A percentile compares a stretch with the other conserved stretches of the same genome.
These are phyloP conservation scores for Poeciliopsis paucimaculata DNA, from an alignment of 2,797 vertebrate genomes.

Conservation along the genomic window DNA sequence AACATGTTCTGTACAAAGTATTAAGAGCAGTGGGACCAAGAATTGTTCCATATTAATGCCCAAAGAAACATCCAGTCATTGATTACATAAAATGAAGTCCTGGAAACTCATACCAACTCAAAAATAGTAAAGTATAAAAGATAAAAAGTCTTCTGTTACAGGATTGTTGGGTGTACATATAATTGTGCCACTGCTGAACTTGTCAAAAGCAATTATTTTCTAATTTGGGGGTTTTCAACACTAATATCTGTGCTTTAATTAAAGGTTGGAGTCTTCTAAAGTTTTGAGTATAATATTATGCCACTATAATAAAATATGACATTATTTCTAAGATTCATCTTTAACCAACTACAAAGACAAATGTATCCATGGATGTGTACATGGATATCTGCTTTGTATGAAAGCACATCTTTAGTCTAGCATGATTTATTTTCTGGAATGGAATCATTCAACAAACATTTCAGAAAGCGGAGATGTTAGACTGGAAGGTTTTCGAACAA, in stretches of 20 bases:
- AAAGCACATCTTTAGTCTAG: neutral
- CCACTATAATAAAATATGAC: neutral
- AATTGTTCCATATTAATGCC: neutral
- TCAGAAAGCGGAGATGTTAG: neutral
- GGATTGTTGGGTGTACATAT: neutral
- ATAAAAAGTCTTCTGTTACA: neutral
- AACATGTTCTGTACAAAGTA: neutral
- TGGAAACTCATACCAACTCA: neutral
- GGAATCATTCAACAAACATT: slow-evolving; percentile 2
- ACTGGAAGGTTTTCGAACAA: neutral
- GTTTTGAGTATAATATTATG: neutral
- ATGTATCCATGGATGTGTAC: neutral
- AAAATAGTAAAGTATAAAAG: neutral
- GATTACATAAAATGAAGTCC: neutral
- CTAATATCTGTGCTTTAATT: neutral
- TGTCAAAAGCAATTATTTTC: neutral
- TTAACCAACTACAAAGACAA: neutral
- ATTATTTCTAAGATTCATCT: neutral
- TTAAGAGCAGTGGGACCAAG: neutral
- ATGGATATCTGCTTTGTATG: neutral
- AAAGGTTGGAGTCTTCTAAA: neutral
- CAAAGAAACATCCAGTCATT: neutral
- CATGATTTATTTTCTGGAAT: neutral
- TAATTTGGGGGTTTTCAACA: neutral
- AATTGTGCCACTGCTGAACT: neutral